Base-by-base conservation (phyloP, 2,888 invertebrate genomes). In the Parnassius apollo region DNA sequence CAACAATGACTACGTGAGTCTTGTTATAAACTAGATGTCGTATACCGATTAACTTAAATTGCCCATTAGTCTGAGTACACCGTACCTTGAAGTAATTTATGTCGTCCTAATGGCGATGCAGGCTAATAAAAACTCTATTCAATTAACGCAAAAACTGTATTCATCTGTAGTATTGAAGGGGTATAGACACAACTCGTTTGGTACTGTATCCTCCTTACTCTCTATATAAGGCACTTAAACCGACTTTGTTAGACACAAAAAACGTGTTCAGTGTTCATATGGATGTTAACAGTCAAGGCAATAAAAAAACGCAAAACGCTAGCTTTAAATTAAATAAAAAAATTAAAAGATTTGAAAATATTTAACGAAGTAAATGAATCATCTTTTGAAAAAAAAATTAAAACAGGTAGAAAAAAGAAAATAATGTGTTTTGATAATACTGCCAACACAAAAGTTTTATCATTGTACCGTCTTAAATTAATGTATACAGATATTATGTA, bases 1-100 rank as follows among this genome's bases (percentile, higher is more conserved):
- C 62, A 68, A 73, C 75, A 70, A 80, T 79, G 80, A 77, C 66
- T 67, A 77, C 70, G 72, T 75, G 55, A 65, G 69, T 72, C 75
- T 78, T 68, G 78, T 80, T 70, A 70, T 66, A 60, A 52, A 52
- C 59, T 60, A 78, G 88, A 89, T 89, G 79, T 78, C 80, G 81
- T 74, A 65, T 57, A 54, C 54, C 77, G 89, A 89, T 88, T 80
- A 75, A 67, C 54, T 73, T 73, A 80, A 84, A 84, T 82, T 75
- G 78, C 75, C 82, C 81, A 86, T 87, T 85, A 82, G 67, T 68
- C 69, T 73, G 68, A 54, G 57, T 58, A 61, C 51, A 58, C 52
- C 25, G 56, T 64, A 57, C 60, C n/a, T 52, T 48, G 52, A 57
- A 51, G 64, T 64, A 52, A 60, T 64, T 64, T 60, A 64, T 64